Conservation (phyloP, 2,113 vertebrate species). For the Herpetotheres cachinnans region DNA sequence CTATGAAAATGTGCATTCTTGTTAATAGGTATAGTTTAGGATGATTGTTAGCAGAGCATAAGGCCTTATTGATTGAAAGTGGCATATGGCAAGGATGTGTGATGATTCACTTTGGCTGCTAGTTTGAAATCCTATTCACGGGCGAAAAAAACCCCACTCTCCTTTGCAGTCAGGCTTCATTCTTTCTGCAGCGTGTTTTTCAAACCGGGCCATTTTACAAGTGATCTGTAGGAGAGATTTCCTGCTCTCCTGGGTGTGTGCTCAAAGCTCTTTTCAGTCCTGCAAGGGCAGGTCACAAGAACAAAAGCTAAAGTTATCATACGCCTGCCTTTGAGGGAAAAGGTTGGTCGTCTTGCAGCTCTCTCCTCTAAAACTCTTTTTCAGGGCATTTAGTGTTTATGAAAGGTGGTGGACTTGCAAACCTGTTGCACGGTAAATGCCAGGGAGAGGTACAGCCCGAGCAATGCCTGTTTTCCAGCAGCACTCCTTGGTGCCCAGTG, state of each 20-base stretch:
- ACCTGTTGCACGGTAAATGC: background rate
- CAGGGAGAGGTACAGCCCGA: background rate
- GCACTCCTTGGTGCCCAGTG: background rate
- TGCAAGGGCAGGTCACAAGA: slow-evolving; percentile 57
- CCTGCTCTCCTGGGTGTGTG: slow-evolving; percentile 53
- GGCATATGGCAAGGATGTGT: slow-evolving; percentile 68
- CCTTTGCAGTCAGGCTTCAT: slow-evolving; percentile 56
- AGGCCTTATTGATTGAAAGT: slow-evolving; percentile 70
- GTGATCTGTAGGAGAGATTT: slow-evolving; percentile 49
- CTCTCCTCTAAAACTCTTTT: slow-evolving; percentile 4
- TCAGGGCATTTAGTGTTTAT: background rate
- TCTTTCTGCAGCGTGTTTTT: slow-evolving; percentile 46
- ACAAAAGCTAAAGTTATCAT: slow-evolving; percentile 56
- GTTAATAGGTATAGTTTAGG: slow-evolving; percentile 65
- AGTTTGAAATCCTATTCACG: slow-evolving; percentile 49
- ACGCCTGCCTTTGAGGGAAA: background rate
- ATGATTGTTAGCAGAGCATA: slow-evolving; percentile 70
- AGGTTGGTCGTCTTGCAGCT: background rate
- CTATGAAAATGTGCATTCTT: slow-evolving; percentile 55
- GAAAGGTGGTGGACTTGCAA: background rate
- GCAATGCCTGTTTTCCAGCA: background rate
- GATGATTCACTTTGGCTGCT: slow-evolving; percentile 69
- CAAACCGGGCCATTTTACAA: slow-evolving; percentile 18
- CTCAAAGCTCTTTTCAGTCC: slow-evolving; percentile 55
- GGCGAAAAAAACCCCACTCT: background rate